Conservation (phyloP, 2,113 vertebrate genomes). For the Leucopsar rothschildi region DNA sequence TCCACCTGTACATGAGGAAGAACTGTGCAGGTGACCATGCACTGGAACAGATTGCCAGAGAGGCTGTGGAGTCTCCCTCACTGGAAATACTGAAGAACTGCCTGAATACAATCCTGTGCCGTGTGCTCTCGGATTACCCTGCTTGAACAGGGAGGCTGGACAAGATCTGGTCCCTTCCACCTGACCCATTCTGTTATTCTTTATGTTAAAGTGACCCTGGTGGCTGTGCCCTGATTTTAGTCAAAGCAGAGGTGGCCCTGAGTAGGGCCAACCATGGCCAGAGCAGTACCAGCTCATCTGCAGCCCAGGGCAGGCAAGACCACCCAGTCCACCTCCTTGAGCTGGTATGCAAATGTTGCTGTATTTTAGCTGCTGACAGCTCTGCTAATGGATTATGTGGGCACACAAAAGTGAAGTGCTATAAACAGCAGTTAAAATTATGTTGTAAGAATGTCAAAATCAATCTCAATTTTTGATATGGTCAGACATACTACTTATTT, state of each 20-base stretch:
- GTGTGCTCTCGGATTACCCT: background rate
- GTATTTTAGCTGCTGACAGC: background rate
- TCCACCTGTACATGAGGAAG: background rate
- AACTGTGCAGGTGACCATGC: fast-evolving
- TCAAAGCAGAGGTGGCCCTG: background rate
- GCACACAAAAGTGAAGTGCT: background rate
- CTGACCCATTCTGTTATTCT: background rate
- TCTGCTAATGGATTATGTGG: background rate
- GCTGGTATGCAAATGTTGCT: fast-evolving
- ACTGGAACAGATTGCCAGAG: background rate
- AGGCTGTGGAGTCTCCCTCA: background rate
- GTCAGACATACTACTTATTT: background rate
- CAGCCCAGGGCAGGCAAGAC: background rate
- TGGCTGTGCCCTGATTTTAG: background rate
- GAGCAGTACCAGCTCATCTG: background rate
- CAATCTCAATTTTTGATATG: background rate
- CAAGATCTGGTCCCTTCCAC: background rate
- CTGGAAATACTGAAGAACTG: background rate
- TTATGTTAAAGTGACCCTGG: background rate
- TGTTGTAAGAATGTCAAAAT: background rate
- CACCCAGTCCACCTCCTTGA: fast-evolving
- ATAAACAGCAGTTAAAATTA: background rate
- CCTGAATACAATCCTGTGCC: background rate
- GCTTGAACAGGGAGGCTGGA: background rate
- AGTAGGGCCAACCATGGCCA: background rate